These are phyloP conservation scores for Mus pahari DNA, from an alignment of 2,113 vertebrate genomes.

Conservation along the genomic window DNA sequence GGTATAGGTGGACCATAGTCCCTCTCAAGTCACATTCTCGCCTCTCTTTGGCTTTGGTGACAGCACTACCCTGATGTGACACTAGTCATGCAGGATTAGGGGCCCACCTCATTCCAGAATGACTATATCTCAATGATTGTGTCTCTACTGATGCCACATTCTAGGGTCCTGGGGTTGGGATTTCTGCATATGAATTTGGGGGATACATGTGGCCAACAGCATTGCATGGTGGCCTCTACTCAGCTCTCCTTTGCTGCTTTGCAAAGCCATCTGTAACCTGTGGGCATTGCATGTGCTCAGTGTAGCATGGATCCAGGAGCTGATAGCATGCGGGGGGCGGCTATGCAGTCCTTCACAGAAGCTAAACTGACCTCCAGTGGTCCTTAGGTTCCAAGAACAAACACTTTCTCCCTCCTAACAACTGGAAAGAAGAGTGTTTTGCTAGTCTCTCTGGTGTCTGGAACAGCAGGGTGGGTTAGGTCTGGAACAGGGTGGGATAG, in stretches of 20 bases:
- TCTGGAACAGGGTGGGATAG: not conserved
- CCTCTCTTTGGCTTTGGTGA: not conserved
- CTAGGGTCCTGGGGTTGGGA: not conserved
- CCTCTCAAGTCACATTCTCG: not conserved
- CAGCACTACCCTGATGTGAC: not conserved
- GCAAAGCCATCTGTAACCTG: too few relatives aligned
- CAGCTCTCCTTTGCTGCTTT: not conserved
- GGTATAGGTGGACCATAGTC: not conserved
- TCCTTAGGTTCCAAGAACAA: not conserved
- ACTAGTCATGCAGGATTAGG: not conserved
- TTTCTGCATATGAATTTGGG: not conserved
- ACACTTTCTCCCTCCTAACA: not conserved
- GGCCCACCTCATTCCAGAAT: not conserved
- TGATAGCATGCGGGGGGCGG: accelerated
- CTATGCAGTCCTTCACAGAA: not conserved
- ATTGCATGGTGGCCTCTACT: not conserved
- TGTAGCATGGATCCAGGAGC: accelerated
- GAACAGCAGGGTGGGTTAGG: not conserved
- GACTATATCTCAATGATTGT: not conserved
- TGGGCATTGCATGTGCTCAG: not conserved
- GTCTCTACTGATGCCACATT: not conserved
- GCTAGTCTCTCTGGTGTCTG: not conserved
- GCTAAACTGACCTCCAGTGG: not conserved
- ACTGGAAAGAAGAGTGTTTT: not conserved
- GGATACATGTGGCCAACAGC: not conserved